A percentile compares a stretch with the other conserved stretches of the same genome.
Evolutionary conservation across 1,140 invertebrate genomes (phyloP).

Genomic region (Stegodyphus mimosarum): DNA sequence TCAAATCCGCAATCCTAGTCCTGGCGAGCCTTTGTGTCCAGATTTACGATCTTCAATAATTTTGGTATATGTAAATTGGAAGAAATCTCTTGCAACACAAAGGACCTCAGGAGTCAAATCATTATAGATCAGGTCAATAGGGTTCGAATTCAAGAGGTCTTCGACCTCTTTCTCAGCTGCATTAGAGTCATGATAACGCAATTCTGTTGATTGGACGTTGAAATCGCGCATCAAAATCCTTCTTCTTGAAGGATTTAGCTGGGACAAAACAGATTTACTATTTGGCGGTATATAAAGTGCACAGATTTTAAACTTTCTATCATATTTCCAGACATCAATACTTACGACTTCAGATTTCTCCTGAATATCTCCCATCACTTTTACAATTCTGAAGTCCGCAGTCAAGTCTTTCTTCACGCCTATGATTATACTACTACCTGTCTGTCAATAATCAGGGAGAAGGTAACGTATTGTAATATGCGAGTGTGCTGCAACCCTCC

Average conservation of each 20-base stretch:
- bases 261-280: background rate
- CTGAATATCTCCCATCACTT: background rate
- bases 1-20: no score
- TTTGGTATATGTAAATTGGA: no score
- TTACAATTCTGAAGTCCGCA: background rate
- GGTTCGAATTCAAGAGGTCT: background rate
- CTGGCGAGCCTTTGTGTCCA: no score
- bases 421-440: no score
- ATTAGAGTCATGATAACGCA: background rate
- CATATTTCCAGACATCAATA: background rate
- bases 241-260: background rate
- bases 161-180: background rate
- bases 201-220: background rate
- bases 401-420: background rate
- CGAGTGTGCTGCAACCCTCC: no score
- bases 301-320: background rate
- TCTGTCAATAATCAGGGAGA: no score
- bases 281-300: background rate
- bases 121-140: background rate
- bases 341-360: background rate
- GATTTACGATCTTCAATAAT: no score
- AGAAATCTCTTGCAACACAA: no score
- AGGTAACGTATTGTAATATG: no score
- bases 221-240: background rate
- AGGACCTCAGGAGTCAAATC: no score